Conservation (phyloP, 2,888 invertebrate species). For the Acholoe squamosa region DNA sequence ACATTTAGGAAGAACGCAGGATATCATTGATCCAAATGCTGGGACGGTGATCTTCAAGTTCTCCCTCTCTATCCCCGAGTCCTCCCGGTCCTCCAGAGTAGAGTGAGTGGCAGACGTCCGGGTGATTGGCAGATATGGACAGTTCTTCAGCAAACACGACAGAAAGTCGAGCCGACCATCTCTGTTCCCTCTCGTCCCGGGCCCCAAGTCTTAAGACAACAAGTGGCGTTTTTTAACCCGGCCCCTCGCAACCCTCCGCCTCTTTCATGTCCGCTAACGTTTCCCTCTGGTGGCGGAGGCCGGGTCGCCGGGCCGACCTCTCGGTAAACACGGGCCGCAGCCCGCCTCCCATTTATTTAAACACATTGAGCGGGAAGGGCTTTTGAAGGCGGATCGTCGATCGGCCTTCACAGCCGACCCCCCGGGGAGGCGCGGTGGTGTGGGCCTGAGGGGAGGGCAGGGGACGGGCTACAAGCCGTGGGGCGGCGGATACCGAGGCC, state of each 20-base stretch:
- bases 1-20: too few species aligned
- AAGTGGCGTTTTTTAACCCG: background rate
- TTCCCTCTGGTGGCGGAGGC: background rate
- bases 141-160: slow-evolving; percentile 37
- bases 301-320: background rate
- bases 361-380: slow-evolving; percentile 16
- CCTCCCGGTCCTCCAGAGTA: background rate
- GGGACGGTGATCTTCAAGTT: background rate
- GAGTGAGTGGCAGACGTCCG: slow-evolving; percentile 43
- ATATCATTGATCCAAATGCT: too few species aligned
- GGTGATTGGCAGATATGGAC: slow-evolving; percentile 33
- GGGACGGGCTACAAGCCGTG: background rate
- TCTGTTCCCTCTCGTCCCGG: slow-evolving; percentile 8
- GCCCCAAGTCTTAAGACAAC: slow-evolving; percentile 53
- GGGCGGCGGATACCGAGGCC: background rate
- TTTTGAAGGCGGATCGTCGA: slow-evolving; percentile 55
- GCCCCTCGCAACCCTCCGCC: background rate
- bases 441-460: slow-evolving; percentile 8
- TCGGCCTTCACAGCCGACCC: slow-evolving; percentile 38
- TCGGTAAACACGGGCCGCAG: slow-evolving; percentile 31
- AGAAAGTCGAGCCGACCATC: background rate
- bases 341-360: slow-evolving; percentile 45
- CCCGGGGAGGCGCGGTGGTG: slow-evolving; percentile 44
- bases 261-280: slow-evolving; percentile 41
- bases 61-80: background rate